Evolutionary conservation across 2,113 vertebrate genomes (phyloP).

Genomic region (Silurus asotus): DNA sequence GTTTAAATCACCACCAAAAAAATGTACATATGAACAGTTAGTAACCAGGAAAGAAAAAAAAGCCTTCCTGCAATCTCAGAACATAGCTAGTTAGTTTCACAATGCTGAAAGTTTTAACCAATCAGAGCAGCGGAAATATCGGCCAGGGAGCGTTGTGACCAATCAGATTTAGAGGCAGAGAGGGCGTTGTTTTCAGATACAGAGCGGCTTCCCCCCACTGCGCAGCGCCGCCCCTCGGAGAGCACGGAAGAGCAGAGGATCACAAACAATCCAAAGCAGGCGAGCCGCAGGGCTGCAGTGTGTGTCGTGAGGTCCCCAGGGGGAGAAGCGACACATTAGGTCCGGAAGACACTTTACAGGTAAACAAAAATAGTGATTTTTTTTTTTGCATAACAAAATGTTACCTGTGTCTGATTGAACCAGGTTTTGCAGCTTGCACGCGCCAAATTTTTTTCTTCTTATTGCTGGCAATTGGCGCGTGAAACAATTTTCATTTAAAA

Average conservation of each 20-base stretch:
- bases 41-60: neutral
- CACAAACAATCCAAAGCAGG: neutral
- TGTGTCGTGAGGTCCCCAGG: neutral
- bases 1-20: neutral
- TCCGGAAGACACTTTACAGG: conserved; percentile 30
- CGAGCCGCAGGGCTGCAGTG: neutral
- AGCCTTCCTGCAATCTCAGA: neutral
- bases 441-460: too few relatives aligned
- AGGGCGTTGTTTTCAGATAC: neutral
- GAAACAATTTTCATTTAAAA: too few relatives aligned
- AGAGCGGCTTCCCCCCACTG: neutral
- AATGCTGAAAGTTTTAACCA: neutral
- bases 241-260: neutral
- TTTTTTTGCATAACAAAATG: neutral
- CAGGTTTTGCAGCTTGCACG: neutral
- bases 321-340: neutral
- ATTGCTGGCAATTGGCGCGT: too few relatives aligned
- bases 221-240: neutral
- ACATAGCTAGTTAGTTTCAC: neutral
- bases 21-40: neutral
- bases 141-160: neutral
- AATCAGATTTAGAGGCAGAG: neutral
- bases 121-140: neutral
- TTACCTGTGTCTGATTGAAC: neutral
- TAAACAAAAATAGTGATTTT: neutral